Conservation (phyloP, 2,888 invertebrate genomes). For the Sarcophaga rosellei region DNA sequence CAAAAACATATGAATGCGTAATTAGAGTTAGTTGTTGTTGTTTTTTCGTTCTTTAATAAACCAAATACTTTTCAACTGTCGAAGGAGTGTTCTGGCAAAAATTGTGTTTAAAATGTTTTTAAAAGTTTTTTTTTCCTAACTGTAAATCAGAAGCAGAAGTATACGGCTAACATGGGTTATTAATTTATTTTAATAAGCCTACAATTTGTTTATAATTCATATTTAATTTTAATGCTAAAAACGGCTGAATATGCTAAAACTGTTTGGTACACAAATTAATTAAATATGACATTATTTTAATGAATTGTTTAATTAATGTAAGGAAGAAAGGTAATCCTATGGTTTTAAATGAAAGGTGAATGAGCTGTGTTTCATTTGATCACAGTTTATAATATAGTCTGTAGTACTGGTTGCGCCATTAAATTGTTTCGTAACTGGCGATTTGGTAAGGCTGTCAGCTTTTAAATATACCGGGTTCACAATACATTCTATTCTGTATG, state of each 20-base stretch:
- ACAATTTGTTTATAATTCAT: neutral
- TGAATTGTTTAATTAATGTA: neutral
- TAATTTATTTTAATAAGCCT: neutral
- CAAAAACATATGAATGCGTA: conserved; percentile 12
- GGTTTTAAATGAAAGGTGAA: neutral
- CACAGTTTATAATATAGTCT: too few species aligned
- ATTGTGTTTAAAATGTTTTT: conserved; percentile 10
- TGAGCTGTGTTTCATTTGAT: too few species aligned
- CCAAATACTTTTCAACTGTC: neutral
- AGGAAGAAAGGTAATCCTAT: neutral
- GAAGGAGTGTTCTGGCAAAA: neutral
- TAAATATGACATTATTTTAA: neutral
- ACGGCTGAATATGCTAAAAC: neutral
- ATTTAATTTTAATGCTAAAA: neutral
- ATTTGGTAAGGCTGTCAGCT: too few species aligned
- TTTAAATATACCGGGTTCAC: too few species aligned
- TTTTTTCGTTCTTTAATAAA: neutral
- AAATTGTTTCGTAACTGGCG: too few species aligned
- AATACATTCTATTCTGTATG: too few species aligned
- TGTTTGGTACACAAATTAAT: conserved; percentile 9
- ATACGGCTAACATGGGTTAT: conserved; percentile 13
- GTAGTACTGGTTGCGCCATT: too few species aligned
- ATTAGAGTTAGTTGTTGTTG: conserved; percentile 5
- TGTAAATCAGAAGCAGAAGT: neutral
- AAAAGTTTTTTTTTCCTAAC: neutral